These are phyloP conservation scores for Danio kyathit DNA, from an alignment of 2,797 vertebrate species.

Conservation along the genomic window DNA sequence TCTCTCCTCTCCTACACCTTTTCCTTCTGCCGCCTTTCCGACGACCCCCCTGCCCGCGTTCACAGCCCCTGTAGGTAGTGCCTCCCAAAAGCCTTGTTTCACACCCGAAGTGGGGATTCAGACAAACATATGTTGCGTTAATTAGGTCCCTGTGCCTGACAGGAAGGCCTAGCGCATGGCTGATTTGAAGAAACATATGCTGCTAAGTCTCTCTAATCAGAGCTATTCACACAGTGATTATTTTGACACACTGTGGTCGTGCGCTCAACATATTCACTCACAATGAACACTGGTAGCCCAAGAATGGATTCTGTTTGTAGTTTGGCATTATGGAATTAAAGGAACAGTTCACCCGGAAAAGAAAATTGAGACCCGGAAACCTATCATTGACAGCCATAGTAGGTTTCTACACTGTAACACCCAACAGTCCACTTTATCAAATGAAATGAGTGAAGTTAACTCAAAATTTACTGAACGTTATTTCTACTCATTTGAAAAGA, in stretches of 20 bases:
- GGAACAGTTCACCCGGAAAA: no score
- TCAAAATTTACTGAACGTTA: no score
- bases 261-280: constrained; percentile 61
- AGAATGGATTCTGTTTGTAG: constrained; percentile 4
- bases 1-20: constrained; percentile 67
- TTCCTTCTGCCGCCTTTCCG: constrained; percentile 70
- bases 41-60: constrained; percentile 74
- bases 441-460: no score
- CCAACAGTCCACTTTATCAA: no score
- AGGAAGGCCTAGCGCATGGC: constrained; percentile 67
- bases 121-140: constrained; percentile 85
- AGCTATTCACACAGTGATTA: constrained; percentile 67
- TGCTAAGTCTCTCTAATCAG: constrained; percentile 70
- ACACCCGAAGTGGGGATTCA: constrained; percentile 74
- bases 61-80: constrained; percentile 76
- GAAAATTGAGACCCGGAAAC: no score
- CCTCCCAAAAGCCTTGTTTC: constrained; percentile 76
- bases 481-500: no score
- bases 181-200: constrained; percentile 59
- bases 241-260: constrained; percentile 19
- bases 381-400: no score
- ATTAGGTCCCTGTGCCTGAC: constrained; percentile 72
- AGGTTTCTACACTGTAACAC: no score
- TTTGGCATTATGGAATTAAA: background rate
- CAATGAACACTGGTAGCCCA: constrained; percentile 21